phyloP scores from a whole-genome alignment of 1,140 invertebrate species.

The Paraescarpia echinospica region DNA sequence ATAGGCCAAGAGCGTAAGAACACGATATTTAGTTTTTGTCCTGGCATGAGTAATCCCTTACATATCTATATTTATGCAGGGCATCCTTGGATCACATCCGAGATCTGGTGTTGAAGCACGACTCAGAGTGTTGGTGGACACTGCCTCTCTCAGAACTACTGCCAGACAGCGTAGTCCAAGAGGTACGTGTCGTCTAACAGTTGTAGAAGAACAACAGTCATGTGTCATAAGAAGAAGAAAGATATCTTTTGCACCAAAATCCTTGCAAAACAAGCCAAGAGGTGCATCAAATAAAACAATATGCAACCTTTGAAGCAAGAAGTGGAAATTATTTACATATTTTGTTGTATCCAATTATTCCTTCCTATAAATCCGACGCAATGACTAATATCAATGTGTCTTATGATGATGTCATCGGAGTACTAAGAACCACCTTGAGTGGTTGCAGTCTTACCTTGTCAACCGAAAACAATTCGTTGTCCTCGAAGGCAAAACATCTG shows the following conservation, averaged over 20 bases:
- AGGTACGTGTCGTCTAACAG: conserved; percentile 35
- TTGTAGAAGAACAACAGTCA: neutral
- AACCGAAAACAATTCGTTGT: no score
- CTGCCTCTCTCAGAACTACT: conserved; percentile 60
- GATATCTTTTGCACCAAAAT: neutral
- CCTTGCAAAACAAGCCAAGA: neutral
- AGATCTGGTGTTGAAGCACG: conserved; percentile 68
- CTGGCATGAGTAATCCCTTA: no score
- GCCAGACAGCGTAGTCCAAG: conserved; percentile 40
- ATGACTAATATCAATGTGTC: no score
- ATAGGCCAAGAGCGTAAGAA: no score
- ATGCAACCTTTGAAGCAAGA: neutral
- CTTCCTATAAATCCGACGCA: no score
- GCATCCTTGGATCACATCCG: conserved; percentile 71
- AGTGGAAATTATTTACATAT: neutral
- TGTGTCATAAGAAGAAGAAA: no score
- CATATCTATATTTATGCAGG: conserved; percentile 49
- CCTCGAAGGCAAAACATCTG: no score
- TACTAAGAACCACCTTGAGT: no score
- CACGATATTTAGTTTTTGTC: no score
- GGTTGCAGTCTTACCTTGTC: no score
- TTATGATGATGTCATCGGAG: no score
- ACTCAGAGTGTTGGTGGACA: conserved; percentile 89
- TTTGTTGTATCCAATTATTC: no score
- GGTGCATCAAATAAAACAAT: neutral